These are phyloP conservation scores for Falco naumanni DNA, from an alignment of 2,797 vertebrate genomes.

Conservation along the genomic window DNA sequence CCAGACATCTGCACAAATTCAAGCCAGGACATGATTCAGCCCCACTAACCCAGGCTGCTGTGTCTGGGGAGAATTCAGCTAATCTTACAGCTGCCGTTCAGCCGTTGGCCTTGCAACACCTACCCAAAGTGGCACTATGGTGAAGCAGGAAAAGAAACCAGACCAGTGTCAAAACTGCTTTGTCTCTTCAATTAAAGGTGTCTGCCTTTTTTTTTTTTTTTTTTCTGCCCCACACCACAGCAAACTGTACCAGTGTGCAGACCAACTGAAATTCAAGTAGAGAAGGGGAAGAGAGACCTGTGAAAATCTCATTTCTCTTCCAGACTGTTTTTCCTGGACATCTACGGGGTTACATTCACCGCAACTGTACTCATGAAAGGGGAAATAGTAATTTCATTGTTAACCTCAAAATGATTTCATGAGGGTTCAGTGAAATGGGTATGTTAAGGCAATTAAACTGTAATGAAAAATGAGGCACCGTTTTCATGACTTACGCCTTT, in stretches of 20 bases:
- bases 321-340: neutral
- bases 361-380: neutral
- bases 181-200: neutral
- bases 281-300: neutral
- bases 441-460: conserved; percentile 49
- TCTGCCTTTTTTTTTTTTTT: neutral
- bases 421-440: neutral
- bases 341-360: neutral
- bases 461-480: neutral
- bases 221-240: neutral
- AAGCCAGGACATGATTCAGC: neutral
- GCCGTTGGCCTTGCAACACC: neutral
- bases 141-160: neutral
- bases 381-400: conserved; percentile 25
- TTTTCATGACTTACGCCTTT: conserved; percentile 37
- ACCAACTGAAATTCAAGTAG: neutral
- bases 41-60: neutral
- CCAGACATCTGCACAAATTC: neutral
- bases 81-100: neutral
- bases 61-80: neutral
- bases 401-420: conserved; percentile 52
- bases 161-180: neutral
- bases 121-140: neutral
- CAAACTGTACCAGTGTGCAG: neutral
- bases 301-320: neutral